Evolutionary conservation across 2,888 invertebrate species (phyloP).

Genomic region (Apotomis capreana): DNA sequence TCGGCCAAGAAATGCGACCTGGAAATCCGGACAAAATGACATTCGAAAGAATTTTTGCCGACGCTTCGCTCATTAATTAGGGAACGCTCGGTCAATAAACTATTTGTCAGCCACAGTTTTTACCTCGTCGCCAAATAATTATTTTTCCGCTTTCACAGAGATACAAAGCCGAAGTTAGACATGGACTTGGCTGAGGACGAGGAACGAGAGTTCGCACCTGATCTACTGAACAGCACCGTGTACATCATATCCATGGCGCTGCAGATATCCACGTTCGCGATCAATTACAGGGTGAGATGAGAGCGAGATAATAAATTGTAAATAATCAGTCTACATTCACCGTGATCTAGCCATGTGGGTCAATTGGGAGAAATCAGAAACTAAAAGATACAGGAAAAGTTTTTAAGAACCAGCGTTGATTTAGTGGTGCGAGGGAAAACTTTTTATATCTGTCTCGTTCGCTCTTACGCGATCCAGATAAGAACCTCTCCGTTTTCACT

Average conservation of each 20-base stretch:
- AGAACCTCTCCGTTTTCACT: no score
- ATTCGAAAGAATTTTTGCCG: no score
- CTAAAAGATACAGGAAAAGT: no score
- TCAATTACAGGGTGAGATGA: slow-evolving; percentile 97
- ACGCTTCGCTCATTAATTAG: no score
- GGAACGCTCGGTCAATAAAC: background rate
- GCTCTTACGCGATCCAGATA: no score
- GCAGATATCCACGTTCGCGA: slow-evolving; percentile 99
- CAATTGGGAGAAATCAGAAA: no score
- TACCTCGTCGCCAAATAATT: slow-evolving; percentile 5
- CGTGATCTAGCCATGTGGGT: no score
- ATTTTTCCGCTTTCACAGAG: slow-evolving; percentile 66
- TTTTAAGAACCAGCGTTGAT: no score
- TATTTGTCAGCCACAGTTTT: background rate
- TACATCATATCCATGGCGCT: slow-evolving; percentile 99
- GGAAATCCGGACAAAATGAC: no score
- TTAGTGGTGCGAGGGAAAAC: no score
- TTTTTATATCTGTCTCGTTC: no score
- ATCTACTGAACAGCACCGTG: slow-evolving; percentile 98
- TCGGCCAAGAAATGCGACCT: no score
- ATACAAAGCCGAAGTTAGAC: slow-evolving; percentile 83
- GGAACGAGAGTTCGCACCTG: slow-evolving; percentile 94
- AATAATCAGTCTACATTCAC: background rate
- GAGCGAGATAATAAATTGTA: background rate
- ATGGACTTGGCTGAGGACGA: slow-evolving; percentile 87